Percentiles rank a stretch among this genome's conserved stretches.
phyloP scores from a whole-genome alignment of 2,797 vertebrate genomes.

The Gallinago nigripennis region DNA sequence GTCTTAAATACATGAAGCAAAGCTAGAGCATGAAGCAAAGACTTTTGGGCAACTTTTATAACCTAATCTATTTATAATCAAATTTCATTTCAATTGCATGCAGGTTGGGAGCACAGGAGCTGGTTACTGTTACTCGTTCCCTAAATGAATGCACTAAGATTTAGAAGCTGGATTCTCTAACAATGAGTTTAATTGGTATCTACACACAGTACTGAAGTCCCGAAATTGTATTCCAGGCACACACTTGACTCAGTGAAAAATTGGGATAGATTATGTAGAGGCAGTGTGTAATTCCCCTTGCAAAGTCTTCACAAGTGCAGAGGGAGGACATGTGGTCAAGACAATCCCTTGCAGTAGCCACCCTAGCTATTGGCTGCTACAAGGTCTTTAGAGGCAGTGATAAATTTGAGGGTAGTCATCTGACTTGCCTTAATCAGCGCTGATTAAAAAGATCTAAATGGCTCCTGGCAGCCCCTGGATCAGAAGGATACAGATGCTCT shows the following conservation, averaged over 20 bases:
- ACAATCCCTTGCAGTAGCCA: not conserved
- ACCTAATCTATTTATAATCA: slow-evolving; percentile 46
- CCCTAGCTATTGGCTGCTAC: not conserved
- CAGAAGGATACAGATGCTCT: slow-evolving; percentile 18
- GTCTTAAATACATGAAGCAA: not conserved
- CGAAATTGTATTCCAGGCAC: slow-evolving; percentile 46
- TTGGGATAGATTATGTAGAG: slow-evolving; percentile 42
- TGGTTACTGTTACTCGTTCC: slow-evolving; percentile 9
- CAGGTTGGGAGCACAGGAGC: not conserved
- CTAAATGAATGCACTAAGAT: slow-evolving; percentile 21
- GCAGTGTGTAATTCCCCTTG: slow-evolving; percentile 41
- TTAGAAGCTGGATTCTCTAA: slow-evolving; percentile 15
- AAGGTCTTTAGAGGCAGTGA: slow-evolving; percentile 29
- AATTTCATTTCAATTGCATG: slow-evolving; percentile 11
- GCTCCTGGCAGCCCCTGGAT: slow-evolving; percentile 23
- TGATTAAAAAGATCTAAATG: slow-evolving; percentile 59
- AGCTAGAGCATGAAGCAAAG: not conserved
- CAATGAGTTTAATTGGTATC: slow-evolving; percentile 37
- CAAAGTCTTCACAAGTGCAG: slow-evolving; percentile 16
- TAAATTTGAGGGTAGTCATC: slow-evolving; percentile 34
- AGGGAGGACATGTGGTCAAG: not conserved
- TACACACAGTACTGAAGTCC: slow-evolving; percentile 17
- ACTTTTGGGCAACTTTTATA: slow-evolving; percentile 12
- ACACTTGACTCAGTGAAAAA: slow-evolving; percentile 38
- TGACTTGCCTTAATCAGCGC: slow-evolving; percentile 49